Base-by-base conservation (phyloP, 2,888 invertebrate species). In the Drosophila subsilvestris region DNA sequence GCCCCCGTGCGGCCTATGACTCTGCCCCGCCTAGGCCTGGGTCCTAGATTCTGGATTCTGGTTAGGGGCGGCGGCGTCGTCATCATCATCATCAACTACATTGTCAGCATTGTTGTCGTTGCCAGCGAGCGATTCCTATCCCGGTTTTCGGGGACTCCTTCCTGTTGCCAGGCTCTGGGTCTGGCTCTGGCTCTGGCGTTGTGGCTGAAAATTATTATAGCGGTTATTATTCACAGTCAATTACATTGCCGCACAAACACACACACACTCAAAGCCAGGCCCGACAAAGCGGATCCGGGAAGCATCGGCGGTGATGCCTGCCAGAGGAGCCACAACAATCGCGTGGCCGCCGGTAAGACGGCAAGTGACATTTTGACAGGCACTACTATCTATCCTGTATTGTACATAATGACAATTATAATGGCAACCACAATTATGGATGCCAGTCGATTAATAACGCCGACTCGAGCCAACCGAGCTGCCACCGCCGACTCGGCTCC, bases 151-250 rank as follows among this genome's bases (percentile, higher is more conserved):
- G 67, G 56, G 42, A 50, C 54, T 53, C 70, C 70, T 54, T 53
- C 70, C 70, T 54, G 62, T 62, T 59, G 65, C 75, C 58, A 54
- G 63, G 51, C 66, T 78, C 63, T 74, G 78, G 22, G 3, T 80
- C 63, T 78, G 63, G 51, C 66, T 78, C 63, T 74, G 78, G 22
- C 22, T 80, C 63, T 78, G 78, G 62, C 70, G 70, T 65, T 78
- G 78, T 74, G 79, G 76, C 85, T 82, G 89, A 82, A 89, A 88
- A 86, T 89, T 89, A 89, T 88, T 86, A 86, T 89, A 76, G 89
- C 85, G 88, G 85, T 88, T 89, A 86, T 86, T 86, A 89, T 89
- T 86, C 83, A 89, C 85, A 86, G 88, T 86, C 85, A 86, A 86
- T 86, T 86, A 89, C 85, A 88, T 89, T 86, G 78, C 76, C 88